Evolutionary conservation across 2,888 invertebrate genomes (phyloP).

Genomic region (Tetrapedia diversipes): DNA sequence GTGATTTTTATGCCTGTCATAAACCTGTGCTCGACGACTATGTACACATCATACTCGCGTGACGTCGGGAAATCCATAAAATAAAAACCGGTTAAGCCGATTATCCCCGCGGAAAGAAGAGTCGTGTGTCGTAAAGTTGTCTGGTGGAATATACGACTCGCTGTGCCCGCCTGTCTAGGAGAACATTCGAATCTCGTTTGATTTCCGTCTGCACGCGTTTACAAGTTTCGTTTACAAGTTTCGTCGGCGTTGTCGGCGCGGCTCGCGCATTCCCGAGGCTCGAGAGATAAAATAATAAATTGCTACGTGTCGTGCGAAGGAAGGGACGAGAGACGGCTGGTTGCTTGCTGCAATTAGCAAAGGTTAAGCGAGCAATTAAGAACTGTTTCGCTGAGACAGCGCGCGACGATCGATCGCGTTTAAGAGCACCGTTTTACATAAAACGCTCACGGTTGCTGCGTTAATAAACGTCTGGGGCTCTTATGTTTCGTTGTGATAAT

Average conservation of each 20-base stretch:
- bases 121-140: constrained; percentile 16
- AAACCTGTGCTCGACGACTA: background rate
- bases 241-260: too few relatives aligned
- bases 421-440: background rate
- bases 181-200: background rate
- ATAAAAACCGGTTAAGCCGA: background rate
- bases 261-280: too few relatives aligned
- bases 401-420: constrained; percentile 23
- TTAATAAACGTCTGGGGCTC: constrained; percentile 19
- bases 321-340: background rate
- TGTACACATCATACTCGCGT: background rate
- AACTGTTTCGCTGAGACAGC: constrained; percentile 54
- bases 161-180: too few relatives aligned
- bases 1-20: constrained; percentile 31
- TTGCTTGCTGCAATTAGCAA: constrained; percentile 67
- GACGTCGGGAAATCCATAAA: constrained; percentile 3
- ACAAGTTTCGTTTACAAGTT: background rate
- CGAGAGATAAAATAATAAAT: background rate
- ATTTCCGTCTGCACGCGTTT: background rate
- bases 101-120: background rate
- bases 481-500: constrained; percentile 39
- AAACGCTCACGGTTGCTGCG: constrained; percentile 8
- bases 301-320: background rate
- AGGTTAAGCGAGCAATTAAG: constrained; percentile 73
- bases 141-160: background rate